Evolutionary conservation across 2,888 invertebrate species (phyloP), one percentile per base, ranked within the genome.

Genomic region (Poecilus cupreus): DNA sequence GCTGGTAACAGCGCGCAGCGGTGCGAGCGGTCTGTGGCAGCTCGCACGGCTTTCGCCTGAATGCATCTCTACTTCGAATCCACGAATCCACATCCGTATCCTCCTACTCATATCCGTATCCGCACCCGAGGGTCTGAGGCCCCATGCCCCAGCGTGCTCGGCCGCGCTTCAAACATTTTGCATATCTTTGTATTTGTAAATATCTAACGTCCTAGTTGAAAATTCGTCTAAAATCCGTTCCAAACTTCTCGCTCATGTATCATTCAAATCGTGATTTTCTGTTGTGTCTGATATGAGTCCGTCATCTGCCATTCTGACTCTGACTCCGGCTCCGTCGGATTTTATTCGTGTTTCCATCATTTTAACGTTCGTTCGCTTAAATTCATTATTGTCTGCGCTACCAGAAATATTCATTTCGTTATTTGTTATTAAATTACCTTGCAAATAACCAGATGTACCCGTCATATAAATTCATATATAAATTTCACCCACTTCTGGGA

Each of bases 111-210:
- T 51, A 51, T 51, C 18, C 51, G 51, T 16, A 51, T 51, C 51
- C 16, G 51, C 18, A n/a, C 3, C 51, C 51, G 51, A 51, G 51
- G 51, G 51, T 46, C n/a, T 46, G n/a, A 3, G 10, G 46, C 10
- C n/a, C 32, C n/a, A n/a, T 46, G 46, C 13, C 46, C 4, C 0
- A 6, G 32, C 32, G 32, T 32, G 1, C 32, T 32, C 32, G 32
- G 8, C 54, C 13, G 8, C 20, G 22, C 54, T 26, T 60, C 13
- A 32, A 60, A 32, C 60, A 32, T 60, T 60, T 60, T 60, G 16
- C 60, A 60, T 60, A 60, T 60, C 60, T 60, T 60, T 60, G 51
- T 51, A 51, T 51, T 51, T 51, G 51, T 51, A 51, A 51, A 51
- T 51, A 60, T 60, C 32, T 16, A 60, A 54, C 32, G 51, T 20